Evolutionary conservation across 2,888 invertebrate species (phyloP), one percentile per base, ranked within the genome.

Genomic region (Synergus itoensis): DNA sequence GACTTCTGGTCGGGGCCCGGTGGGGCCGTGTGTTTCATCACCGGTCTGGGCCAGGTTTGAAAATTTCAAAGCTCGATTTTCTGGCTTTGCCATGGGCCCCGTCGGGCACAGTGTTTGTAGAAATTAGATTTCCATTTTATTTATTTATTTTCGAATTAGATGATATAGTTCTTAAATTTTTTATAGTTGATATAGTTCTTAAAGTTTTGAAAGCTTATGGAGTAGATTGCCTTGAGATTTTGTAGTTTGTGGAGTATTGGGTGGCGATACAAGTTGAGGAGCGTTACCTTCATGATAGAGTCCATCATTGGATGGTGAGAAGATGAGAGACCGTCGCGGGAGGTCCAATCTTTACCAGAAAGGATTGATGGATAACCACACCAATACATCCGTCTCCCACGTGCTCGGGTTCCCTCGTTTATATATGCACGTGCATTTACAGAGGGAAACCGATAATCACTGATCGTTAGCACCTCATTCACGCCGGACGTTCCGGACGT

Each of bases 241-340:
- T 8, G 21, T 18, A 21, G 7, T 62, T 21, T 62, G 14, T 45
- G 1, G 12, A 21, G 60, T 21, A 21, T 18, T 11, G 60, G 21
- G 21, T 65, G 65, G n/a, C 40, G 0, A 11, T 40, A 65, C 65
- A 40, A 16, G 65, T 65, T 65, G 40, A 65, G 65, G 41, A 16
- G n/a, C 64, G 41, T 65, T 18, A 41, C n/a, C n/a, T 65, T 65
- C 18, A 41, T 65, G 65, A 41, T 65, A 65, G 65, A 41, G 41
- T n/a, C 11, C 16, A 65, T 65, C 82, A 79, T 82, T 83, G 82
- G 79, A 80, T 83, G 88, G 89, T 85, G 88, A 90, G 90, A 88
- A 89, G 89, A 91, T 90, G 91, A 90, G 90, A 88, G 89, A 87
- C 91, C 91, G 86, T 91, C 87, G 90, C 90, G 91, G 91, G 91